These are phyloP conservation scores for Manis javanica DNA, from an alignment of 2,797 vertebrate species.

Conservation along the genomic window DNA sequence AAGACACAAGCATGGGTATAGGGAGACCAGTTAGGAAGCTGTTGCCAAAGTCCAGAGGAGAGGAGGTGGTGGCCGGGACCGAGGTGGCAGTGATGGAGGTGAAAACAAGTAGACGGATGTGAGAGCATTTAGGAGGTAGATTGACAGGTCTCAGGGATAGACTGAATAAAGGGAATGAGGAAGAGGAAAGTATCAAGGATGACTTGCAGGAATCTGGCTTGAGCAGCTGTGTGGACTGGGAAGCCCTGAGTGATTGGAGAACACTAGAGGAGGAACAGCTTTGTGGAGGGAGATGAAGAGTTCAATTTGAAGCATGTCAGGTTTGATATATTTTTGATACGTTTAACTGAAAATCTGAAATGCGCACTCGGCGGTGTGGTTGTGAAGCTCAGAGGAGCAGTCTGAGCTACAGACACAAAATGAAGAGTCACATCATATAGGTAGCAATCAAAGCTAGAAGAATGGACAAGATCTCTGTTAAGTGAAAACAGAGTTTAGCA, in stretches of 20 bases:
- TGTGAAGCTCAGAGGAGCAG: background rate
- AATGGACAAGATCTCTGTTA: background rate
- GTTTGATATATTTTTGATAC: slow-evolving; percentile 15
- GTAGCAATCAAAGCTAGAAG: background rate
- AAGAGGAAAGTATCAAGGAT: background rate
- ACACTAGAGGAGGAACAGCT: background rate
- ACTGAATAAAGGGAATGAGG: background rate
- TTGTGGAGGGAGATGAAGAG: slow-evolving; percentile 31
- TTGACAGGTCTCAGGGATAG: background rate
- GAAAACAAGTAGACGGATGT: background rate
- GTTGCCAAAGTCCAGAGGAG: background rate
- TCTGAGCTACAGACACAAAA: background rate
- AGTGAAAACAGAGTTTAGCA: background rate
- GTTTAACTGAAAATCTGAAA: slow-evolving; percentile 36
- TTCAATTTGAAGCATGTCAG: slow-evolving; percentile 8
- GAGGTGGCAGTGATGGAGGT: background rate
- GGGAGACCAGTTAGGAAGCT: background rate
- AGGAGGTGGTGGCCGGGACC: background rate
- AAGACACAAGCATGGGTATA: background rate
- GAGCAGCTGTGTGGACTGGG: background rate
- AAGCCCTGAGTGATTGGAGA: slow-evolving; percentile 8
- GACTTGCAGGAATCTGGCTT: slow-evolving; percentile 34
- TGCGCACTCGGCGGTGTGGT: background rate
- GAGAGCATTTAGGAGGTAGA: background rate
- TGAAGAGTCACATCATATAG: background rate